phyloP scores from a whole-genome alignment of 2,888 invertebrate genomes.

The Sinhomidia bicolor region DNA sequence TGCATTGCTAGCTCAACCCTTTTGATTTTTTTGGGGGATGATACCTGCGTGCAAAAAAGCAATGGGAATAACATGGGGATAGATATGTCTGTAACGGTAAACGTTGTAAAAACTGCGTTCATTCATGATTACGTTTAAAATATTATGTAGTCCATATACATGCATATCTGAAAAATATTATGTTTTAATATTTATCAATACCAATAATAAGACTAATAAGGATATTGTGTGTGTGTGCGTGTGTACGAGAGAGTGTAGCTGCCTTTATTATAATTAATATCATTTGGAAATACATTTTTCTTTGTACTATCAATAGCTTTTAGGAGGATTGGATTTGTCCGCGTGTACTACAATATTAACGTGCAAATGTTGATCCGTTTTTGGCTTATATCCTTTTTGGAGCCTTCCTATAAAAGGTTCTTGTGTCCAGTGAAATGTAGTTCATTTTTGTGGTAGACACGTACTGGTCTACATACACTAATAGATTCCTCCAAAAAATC shows the following conservation, averaged over 20 bases:
- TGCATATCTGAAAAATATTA: conserved; percentile 18
- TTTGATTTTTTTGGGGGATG: conserved; percentile 14
- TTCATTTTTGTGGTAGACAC: conserved; percentile 74
- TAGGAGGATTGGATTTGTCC: conserved; percentile 10
- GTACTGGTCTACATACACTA: conserved; percentile 63
- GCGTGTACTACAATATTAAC: background rate
- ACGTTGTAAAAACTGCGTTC: conserved; percentile 63
- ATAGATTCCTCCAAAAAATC: conserved; percentile 18
- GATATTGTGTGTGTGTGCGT: conserved; percentile 27
- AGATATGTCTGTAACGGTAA: conserved; percentile 57
- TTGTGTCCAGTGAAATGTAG: conserved; percentile 70
- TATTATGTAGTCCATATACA: conserved; percentile 40
- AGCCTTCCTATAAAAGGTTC: conserved; percentile 70
- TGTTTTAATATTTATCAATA: conserved; percentile 39
- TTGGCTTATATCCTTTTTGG: conserved; percentile 57
- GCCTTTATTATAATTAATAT: conserved; percentile 4
- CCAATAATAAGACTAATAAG: conserved; percentile 49
- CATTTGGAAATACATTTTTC: conserved; percentile 31
- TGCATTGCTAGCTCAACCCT: conserved; percentile 45
- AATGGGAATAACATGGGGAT: conserved; percentile 18
- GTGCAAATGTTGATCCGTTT: conserved; percentile 46
- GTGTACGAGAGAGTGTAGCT: background rate
- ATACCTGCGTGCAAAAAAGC: conserved; percentile 6
- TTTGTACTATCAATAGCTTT: conserved; percentile 36
- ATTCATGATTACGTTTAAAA: conserved; percentile 48